Percentiles rank a stretch among this genome's conserved stretches.
phyloP scores from a whole-genome alignment of 2,888 invertebrate genomes.

The Orchestes rusci region DNA sequence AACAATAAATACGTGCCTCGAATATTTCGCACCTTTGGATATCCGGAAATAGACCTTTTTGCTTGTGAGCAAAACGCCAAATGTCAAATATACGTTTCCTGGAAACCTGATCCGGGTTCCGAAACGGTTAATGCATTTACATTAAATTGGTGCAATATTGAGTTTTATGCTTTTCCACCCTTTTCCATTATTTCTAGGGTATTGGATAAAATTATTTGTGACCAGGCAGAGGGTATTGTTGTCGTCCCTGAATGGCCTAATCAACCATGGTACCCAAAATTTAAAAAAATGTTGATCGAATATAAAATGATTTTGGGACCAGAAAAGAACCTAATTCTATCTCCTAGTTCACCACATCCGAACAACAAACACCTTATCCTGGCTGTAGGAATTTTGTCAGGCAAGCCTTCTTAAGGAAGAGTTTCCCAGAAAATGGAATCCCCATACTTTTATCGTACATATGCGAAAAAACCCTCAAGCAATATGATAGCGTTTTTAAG shows the following conservation, averaged over 20 bases:
- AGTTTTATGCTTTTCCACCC: conserved; percentile 31
- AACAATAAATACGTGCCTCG: conserved; percentile 4
- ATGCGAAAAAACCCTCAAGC: conserved; percentile 25
- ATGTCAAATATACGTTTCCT: conserved; percentile 28
- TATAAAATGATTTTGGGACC: conserved; percentile 25
- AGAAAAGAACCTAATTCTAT: conserved; percentile 22
- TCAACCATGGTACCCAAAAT: conserved; percentile 33
- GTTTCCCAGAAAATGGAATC: conserved; percentile 17
- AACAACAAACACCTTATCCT: conserved; percentile 26
- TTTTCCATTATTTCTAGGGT: conserved; percentile 29
- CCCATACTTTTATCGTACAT: conserved; percentile 25
- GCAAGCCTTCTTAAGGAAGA: conserved; percentile 22
- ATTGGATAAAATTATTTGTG: conserved; percentile 29
- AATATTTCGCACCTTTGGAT: conserved; percentile 9
- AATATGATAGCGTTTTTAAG: conserved; percentile 23
- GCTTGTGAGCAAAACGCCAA: conserved; percentile 21
- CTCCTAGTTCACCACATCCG: conserved; percentile 27
- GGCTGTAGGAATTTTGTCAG: conserved; percentile 29
- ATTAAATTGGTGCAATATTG: conserved; percentile 13
- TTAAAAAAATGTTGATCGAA: conserved; percentile 13
- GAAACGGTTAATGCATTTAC: conserved; percentile 29
- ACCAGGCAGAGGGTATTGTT: conserved; percentile 29
- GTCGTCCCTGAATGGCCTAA: conserved; percentile 30
- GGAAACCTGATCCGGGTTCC: conserved; percentile 26
- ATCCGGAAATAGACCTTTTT: conserved; percentile 20